Evolutionary conservation across 2,888 invertebrate species (phyloP).

Genomic region (Auanema freiburgensis): DNA sequence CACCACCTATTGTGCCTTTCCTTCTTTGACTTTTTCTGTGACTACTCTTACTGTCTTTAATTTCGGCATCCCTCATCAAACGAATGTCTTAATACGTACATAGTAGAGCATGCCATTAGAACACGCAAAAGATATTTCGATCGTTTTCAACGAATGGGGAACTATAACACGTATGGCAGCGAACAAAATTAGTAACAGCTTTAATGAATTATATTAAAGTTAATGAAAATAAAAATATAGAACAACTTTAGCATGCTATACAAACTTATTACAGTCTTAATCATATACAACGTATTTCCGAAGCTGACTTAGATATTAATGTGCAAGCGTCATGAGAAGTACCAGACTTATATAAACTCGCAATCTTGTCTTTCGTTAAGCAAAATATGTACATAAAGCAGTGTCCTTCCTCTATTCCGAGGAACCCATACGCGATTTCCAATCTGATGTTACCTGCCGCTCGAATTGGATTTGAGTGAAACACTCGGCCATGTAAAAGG

Average conservation of each 20-base stretch:
- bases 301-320: no score
- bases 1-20: no score
- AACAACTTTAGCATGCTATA: not conserved
- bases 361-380: not conserved
- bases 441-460: constrained; percentile 31
- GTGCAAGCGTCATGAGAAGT: not conserved
- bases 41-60: no score
- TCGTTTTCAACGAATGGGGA: not conserved
- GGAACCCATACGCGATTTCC: constrained; percentile 20
- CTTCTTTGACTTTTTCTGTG: no score
- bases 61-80: no score
- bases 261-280: no score
- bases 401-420: not conserved
- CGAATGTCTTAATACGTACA: no score
- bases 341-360: constrained; percentile 6
- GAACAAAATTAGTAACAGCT: not conserved
- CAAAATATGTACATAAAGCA: not conserved
- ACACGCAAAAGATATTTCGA: no score
- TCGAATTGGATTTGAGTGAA: constrained; percentile 71
- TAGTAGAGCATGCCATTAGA: no score
- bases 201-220: not conserved
- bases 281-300: no score
- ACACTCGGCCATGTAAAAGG: constrained; percentile 86
- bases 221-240: not conserved
- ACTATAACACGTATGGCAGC: not conserved